These are phyloP conservation scores for Linnaemya vulpina DNA, from an alignment of 2,888 invertebrate genomes.

Conservation along the genomic window DNA sequence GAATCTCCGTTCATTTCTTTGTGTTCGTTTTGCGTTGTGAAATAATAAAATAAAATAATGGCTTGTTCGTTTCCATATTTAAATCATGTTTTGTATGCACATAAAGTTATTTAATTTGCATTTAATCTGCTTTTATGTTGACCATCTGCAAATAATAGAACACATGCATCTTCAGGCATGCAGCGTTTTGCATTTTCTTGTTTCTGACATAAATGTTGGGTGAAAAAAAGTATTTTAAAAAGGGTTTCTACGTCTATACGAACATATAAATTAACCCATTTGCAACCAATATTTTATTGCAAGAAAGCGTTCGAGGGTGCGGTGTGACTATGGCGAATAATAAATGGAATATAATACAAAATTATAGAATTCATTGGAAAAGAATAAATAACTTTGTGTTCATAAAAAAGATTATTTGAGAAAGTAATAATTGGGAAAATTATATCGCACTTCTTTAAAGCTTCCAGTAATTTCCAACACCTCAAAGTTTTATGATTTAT, in stretches of 20 bases:
- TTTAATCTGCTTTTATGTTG: constrained; percentile 60
- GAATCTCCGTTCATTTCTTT: constrained; percentile 8
- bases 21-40: constrained; percentile 18
- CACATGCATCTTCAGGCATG: constrained; percentile 22
- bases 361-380: too few relatives aligned
- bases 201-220: constrained; percentile 12
- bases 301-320: too few relatives aligned
- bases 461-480: too few relatives aligned
- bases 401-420: too few relatives aligned
- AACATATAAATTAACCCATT: not conserved
- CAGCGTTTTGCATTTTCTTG: not conserved
- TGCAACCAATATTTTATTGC: not conserved
- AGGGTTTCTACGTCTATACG: not conserved
- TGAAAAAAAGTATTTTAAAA: not conserved
- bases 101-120: constrained; percentile 70
- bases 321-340: too few relatives aligned
- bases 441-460: too few relatives aligned
- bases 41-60: constrained; percentile 52
- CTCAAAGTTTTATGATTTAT: too few relatives aligned
- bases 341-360: too few relatives aligned
- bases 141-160: constrained; percentile 68
- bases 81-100: constrained; percentile 60
- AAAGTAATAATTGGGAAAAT: too few relatives aligned
- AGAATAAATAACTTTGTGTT: too few relatives aligned
- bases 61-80: constrained; percentile 32